phyloP scores from a whole-genome alignment of 1,140 invertebrate genomes.

The Caerostris darwini region DNA sequence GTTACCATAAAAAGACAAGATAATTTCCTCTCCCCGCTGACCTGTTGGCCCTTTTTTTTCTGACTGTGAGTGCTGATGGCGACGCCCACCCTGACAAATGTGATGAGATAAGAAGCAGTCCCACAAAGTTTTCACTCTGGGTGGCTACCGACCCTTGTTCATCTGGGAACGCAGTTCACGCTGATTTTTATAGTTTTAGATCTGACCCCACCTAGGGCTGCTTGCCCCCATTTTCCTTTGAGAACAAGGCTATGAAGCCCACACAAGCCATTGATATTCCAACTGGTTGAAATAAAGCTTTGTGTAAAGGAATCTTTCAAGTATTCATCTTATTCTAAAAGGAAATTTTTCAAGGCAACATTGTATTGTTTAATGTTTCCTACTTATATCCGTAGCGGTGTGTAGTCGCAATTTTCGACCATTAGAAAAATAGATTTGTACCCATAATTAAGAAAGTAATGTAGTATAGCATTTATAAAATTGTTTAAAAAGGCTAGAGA shows the following conservation, averaged over 20 bases:
- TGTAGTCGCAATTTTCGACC: no score
- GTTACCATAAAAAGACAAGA: conserved; percentile 36
- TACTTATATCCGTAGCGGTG: no score
- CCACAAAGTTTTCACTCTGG: conserved; percentile 14
- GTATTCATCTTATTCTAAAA: no score
- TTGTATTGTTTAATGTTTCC: no score
- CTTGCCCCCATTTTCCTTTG: not conserved
- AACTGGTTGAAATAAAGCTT: not conserved
- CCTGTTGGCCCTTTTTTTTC: conserved; percentile 32
- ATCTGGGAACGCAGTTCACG: not conserved
- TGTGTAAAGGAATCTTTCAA: not conserved
- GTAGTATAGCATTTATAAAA: no score
- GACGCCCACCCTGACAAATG: conserved; percentile 59
- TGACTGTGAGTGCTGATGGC: not conserved
- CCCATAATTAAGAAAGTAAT: no score
- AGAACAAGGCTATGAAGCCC: not conserved
- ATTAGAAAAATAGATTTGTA: no score
- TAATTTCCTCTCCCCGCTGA: conserved; percentile 11
- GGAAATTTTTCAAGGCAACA: no score
- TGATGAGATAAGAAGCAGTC: conserved; percentile 60
- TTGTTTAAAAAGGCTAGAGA: no score
- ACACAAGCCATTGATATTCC: not conserved
- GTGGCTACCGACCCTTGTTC: conserved; percentile 35
- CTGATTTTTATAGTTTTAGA: conserved; percentile 67
- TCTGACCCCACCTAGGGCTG: not conserved